Percentiles rank a stretch among this genome's conserved stretches.
These are phyloP conservation scores for Chascanopsetta lugubris DNA, from an alignment of 2,113 vertebrate genomes.

Conservation along the genomic window DNA sequence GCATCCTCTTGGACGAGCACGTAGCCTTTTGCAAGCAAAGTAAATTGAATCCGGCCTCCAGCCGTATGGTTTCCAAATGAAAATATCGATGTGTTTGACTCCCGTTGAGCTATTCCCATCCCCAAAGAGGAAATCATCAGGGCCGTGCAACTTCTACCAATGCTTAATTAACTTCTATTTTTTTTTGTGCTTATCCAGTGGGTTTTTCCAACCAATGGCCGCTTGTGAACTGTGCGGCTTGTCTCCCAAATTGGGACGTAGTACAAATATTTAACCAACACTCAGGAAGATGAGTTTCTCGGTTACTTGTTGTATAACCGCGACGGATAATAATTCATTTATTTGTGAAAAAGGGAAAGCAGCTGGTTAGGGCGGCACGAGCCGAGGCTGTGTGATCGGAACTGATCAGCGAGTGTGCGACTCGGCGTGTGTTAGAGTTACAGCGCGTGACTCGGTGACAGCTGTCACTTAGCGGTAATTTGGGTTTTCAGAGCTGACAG, in stretches of 20 bases:
- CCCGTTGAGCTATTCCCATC: conserved; percentile 31
- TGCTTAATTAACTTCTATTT: conserved; percentile 53
- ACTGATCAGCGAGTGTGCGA: neutral
- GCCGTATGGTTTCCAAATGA: conserved; percentile 47
- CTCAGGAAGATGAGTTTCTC: conserved; percentile 23
- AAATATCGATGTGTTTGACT: conserved; percentile 29
- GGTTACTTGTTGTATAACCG: conserved; percentile 1
- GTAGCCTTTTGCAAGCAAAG: conserved; percentile 40
- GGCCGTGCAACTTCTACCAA: conserved; percentile 29
- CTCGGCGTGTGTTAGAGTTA: neutral
- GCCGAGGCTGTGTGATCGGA: conserved; percentile 7
- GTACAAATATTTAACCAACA: conserved; percentile 55
- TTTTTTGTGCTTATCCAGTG: conserved; percentile 44
- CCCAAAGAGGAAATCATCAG: conserved; percentile 49
- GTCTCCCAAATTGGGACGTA: conserved; percentile 32
- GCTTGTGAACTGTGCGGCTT: no score
- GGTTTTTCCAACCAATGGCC: conserved; percentile 43
- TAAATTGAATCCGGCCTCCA: conserved; percentile 53
- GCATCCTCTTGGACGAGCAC: conserved; percentile 37
- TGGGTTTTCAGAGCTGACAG: conserved; percentile 14
- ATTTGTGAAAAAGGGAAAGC: neutral
- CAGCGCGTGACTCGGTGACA: conserved; percentile 12
- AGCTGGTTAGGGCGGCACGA: conserved; percentile 5
- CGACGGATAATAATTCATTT: conserved; percentile 27
- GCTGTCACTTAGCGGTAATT: conserved; percentile 49